These are phyloP conservation scores for Peromyscus eremicus DNA, from an alignment of 2,797 vertebrate species.

Conservation along the genomic window DNA sequence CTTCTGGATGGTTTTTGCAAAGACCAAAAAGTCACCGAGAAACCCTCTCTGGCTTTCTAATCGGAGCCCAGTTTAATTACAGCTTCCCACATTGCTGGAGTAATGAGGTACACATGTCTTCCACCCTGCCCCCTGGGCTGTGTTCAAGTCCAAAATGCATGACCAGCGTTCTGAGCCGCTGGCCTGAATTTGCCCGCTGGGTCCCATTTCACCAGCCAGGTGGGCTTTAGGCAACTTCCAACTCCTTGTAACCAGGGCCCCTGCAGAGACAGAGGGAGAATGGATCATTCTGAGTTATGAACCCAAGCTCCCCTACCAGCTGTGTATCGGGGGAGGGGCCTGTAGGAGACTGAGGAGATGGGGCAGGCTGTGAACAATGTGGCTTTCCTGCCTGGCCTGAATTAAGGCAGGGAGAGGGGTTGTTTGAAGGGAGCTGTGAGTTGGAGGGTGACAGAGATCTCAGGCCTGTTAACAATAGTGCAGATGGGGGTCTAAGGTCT, in stretches of 20 bases:
- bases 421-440: not conserved
- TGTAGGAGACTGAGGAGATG: not conserved
- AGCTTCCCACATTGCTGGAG: constrained; percentile 45
- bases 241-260: constrained; percentile 74
- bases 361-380: not conserved
- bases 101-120: constrained; percentile 76
- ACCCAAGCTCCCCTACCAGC: not conserved
- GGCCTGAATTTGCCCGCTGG: constrained; percentile 77
- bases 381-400: not conserved
- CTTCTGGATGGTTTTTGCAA: constrained; percentile 48
- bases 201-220: constrained; percentile 74
- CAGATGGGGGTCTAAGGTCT: not conserved
- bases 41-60: constrained; percentile 57
- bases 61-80: constrained; percentile 70
- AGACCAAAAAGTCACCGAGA: constrained; percentile 40
- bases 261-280: constrained; percentile 34
- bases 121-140: constrained; percentile 73
- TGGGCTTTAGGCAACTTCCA: constrained; percentile 81
- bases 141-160: constrained; percentile 80
- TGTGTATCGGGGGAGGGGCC: not conserved
- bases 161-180: constrained; percentile 75
- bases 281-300: constrained; percentile 69
- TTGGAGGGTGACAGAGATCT: not conserved
- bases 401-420: not conserved
- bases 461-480: not conserved